These are phyloP conservation scores for Protosalanx chinensis DNA, from an alignment of 2,797 vertebrate genomes.

Conservation along the genomic window DNA sequence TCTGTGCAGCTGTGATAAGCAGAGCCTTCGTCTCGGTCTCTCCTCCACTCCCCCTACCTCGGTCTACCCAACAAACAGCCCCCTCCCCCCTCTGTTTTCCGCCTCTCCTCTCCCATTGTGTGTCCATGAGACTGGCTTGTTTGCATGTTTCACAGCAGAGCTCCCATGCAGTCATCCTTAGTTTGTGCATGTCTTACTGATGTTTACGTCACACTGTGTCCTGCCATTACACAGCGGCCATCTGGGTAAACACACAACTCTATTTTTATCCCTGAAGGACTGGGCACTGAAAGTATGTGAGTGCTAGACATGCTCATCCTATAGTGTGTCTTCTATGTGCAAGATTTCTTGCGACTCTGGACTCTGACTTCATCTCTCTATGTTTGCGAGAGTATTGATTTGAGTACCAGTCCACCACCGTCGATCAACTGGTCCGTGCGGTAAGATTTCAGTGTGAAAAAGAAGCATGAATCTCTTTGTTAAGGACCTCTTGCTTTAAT, in stretches of 20 bases:
- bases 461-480: constrained; percentile 33
- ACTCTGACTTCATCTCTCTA: not conserved
- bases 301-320: constrained; percentile 6
- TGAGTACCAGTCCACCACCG: constrained; percentile 27
- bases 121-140: constrained; percentile 43
- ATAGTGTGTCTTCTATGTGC: not conserved
- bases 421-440: not conserved
- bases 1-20: constrained; percentile 70
- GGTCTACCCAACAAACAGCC: not conserved
- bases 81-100: constrained; percentile 29
- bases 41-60: not conserved
- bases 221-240: constrained; percentile 16
- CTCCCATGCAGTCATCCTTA: not conserved
- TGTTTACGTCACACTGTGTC: constrained; percentile 10
- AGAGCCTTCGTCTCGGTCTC: constrained; percentile 23
- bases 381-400: constrained; percentile 47
- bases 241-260: constrained; percentile 22
- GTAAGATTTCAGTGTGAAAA: constrained; percentile 51
- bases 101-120: constrained; percentile 27
- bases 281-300: not conserved
- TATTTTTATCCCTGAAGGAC: constrained; percentile 16
- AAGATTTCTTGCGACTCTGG: constrained; percentile 9
- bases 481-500: constrained; percentile 20
- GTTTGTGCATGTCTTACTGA: constrained; percentile 21
- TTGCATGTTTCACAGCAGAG: constrained; percentile 28